Conservation (phyloP, 2,888 invertebrate genomes). For the Octonoba sinensis region DNA sequence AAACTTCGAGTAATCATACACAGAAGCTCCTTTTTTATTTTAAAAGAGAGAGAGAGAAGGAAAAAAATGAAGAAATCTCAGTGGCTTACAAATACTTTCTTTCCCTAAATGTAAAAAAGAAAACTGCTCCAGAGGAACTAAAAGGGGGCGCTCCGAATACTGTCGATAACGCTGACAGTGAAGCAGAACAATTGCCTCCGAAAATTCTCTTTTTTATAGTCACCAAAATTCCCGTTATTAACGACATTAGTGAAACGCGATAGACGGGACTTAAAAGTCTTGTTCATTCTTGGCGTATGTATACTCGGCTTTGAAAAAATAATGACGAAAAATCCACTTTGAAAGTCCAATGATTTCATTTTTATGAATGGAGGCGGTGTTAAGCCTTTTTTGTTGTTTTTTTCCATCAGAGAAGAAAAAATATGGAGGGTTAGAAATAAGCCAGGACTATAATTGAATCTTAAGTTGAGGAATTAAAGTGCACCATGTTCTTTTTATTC, state of each 20-base stretch:
- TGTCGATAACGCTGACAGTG: constrained; percentile 52
- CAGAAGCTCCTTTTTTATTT: too few species aligned
- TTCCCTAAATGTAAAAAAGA: constrained; percentile 21
- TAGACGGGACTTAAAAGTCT: constrained; percentile 54
- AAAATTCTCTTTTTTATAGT: constrained; percentile 38
- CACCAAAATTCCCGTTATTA: constrained; percentile 36
- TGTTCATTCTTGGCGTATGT: constrained; percentile 28
- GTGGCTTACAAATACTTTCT: background rate
- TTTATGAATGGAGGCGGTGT: constrained; percentile 45
- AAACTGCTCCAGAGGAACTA: constrained; percentile 10
- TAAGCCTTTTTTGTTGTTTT: constrained; percentile 13
- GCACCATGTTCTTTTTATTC: constrained; percentile 14
- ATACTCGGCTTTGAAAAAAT: constrained; percentile 19
- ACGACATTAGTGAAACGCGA: constrained; percentile 59
- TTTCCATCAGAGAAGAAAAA: background rate
- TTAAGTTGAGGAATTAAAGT: constrained; percentile 56
- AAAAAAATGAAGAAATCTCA: too few species aligned
- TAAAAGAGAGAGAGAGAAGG: too few species aligned
- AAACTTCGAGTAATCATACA: too few species aligned
- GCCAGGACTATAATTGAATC: constrained; percentile 55
- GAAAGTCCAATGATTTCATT: constrained; percentile 52
- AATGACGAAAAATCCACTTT: constrained; percentile 12
- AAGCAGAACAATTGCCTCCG: constrained; percentile 62
- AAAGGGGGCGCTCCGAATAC: constrained; percentile 1
- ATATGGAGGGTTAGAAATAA: constrained; percentile 34